Base-by-base conservation (phyloP, 2,113 vertebrate genomes). In the Amphilophus citrinellus region DNA sequence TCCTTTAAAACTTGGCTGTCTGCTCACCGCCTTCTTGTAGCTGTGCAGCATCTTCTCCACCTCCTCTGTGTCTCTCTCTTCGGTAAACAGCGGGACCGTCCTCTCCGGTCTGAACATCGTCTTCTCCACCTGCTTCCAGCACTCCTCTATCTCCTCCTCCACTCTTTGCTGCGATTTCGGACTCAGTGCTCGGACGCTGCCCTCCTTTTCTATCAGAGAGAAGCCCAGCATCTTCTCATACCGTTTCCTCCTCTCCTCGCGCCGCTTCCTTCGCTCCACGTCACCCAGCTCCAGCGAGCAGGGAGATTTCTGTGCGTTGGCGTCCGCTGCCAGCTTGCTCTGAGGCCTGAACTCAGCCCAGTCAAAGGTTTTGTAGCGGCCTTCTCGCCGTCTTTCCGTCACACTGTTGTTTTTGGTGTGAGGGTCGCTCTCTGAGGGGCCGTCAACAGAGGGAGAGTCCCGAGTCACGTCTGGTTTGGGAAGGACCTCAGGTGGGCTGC, bases 111-210 rank as follows among this genome's bases (percentile, higher is more conserved):
- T 84, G 59, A 94, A 79, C 14, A 79, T 61, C 0, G 89, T 91
- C 58, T 35, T 89, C 92, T 96, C 95, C 90, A 96, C 95, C 90
- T 86, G 91, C 88, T 42, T 94, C 95, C 95, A 96, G 65, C 88
- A 92, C 35, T 92, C 82, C 57, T 95, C 95, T 1, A 95, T 93
- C 78, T 94, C 89, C 15, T 94, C 91, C 22, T 92, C 91, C 75
- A 90, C 44, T 3, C 30, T 84, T 39, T 81, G 83, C 68, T 91
- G 93, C 1, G 85, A 89, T 4, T 63, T 77, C 1, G 85, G 84
- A 58, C 82, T 90, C 56, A 79, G 47, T 0, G 90, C 50, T 61
- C 80, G 30, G 62, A 60, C 37, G 3, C n/a, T 6, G 20, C 14
- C 37, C 1, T 27, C 84, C 7, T 11, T 37, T 3, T 15, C 2